phyloP scores from a whole-genome alignment of 2,113 vertebrate species.

The Nettapus auritus region DNA sequence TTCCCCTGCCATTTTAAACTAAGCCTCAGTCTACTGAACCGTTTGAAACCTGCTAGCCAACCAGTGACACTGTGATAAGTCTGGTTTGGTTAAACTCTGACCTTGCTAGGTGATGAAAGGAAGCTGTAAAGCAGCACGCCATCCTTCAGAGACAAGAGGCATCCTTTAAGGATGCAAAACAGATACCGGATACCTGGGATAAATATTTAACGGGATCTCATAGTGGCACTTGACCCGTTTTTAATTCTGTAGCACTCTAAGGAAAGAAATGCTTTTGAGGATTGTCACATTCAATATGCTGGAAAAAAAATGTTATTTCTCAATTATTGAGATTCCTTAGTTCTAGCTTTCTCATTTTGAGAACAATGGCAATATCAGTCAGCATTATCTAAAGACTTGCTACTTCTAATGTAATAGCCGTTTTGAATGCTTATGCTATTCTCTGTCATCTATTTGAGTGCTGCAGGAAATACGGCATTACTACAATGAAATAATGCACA shows the following conservation, averaged over 20 bases:
- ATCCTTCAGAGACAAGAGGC: neutral
- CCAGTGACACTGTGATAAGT: neutral
- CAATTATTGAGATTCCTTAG: constrained; percentile 8
- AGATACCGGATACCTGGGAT: neutral
- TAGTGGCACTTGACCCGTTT: neutral
- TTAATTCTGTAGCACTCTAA: neutral
- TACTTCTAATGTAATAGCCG: neutral
- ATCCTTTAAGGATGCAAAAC: neutral
- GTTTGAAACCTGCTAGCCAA: neutral
- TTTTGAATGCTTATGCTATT: constrained; percentile 13
- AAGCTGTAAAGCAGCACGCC: neutral
- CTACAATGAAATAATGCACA: constrained; percentile 26
- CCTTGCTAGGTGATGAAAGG: neutral
- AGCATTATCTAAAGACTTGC: constrained; percentile 12
- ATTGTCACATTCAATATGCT: neutral
- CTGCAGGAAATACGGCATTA: constrained; percentile 31
- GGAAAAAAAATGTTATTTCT: neutral
- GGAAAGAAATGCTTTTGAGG: neutral
- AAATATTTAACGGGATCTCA: neutral
- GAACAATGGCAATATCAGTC: constrained; percentile 7
- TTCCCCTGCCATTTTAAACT: neutral
- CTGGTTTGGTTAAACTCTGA: neutral
- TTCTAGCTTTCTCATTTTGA: constrained; percentile 12
- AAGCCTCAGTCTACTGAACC: neutral
- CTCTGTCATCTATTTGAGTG: neutral